These are phyloP conservation scores for Epirrhoe alternata DNA, from an alignment of 2,888 invertebrate species.

Conservation along the genomic window DNA sequence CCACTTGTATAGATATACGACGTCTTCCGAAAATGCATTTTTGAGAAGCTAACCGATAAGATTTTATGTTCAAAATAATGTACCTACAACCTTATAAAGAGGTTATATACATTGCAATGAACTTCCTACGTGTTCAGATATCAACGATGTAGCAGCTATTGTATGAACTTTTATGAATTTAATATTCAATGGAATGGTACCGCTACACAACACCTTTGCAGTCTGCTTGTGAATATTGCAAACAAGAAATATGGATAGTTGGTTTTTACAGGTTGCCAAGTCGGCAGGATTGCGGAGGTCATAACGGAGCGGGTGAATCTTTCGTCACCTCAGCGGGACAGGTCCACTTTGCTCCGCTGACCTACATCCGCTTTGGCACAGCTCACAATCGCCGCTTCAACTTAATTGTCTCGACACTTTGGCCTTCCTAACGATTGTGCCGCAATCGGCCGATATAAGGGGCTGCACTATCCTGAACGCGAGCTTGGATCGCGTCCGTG, in stretches of 20 bases:
- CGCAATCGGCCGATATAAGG: slow-evolving; percentile 82
- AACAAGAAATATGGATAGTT: slow-evolving; percentile 16
- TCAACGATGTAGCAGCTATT: slow-evolving; percentile 31
- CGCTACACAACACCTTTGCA: slow-evolving; percentile 20
- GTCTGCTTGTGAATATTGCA: slow-evolving; percentile 18
- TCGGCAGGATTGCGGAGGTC: slow-evolving; percentile 62
- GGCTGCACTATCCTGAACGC: slow-evolving; percentile 60
- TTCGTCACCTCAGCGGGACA: slow-evolving; percentile 70
- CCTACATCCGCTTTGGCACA: slow-evolving; percentile 85
- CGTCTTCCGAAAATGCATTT: slow-evolving; percentile 74
- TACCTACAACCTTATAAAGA: slow-evolving; percentile 53
- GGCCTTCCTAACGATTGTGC: slow-evolving; percentile 82
- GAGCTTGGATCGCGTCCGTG: slow-evolving; percentile 48
- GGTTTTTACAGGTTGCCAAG: slow-evolving; percentile 59
- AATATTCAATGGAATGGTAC: slow-evolving; percentile 34
- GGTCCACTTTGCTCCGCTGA: slow-evolving; percentile 79
- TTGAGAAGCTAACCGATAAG: slow-evolving; percentile 69
- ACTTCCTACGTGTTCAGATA: slow-evolving; percentile 39
- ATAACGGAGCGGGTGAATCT: slow-evolving; percentile 63
- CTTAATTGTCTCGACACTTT: slow-evolving; percentile 85
- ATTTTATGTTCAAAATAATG: slow-evolving; percentile 71
- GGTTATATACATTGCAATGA: slow-evolving; percentile 43
- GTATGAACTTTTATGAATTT: slow-evolving; percentile 42
- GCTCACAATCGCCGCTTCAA: slow-evolving; percentile 84
- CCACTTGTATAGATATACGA: slow-evolving; percentile 71